phyloP scores from a whole-genome alignment of 1,140 invertebrate species.

The Bombus confusus region DNA sequence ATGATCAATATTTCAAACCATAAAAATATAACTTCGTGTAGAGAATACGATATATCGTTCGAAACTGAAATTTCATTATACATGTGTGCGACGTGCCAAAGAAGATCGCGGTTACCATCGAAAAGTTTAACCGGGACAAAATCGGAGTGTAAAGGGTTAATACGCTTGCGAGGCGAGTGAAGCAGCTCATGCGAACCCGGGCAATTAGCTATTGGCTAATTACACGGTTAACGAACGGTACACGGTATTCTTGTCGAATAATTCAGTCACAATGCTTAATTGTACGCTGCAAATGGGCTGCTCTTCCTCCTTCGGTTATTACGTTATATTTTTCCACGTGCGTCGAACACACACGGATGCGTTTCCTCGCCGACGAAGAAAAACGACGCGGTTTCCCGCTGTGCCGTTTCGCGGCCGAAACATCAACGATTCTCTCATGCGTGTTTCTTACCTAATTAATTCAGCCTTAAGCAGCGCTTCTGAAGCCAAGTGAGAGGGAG shows the following conservation, averaged over 20 bases:
- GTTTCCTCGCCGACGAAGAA: background rate
- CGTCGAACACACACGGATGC: background rate
- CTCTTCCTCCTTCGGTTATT: slow-evolving; percentile 51
- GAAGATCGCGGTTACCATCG: background rate
- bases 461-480: background rate
- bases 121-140: background rate
- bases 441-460: slow-evolving; percentile 53
- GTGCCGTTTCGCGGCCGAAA: slow-evolving; percentile 2
- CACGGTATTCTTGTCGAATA: slow-evolving; percentile 58
- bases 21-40: too few species aligned
- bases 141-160: slow-evolving; percentile 33
- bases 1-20: background rate
- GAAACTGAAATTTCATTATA: background rate
- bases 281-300: slow-evolving; percentile 57
- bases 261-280: slow-evolving; percentile 67
- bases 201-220: slow-evolving; percentile 71
- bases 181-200: slow-evolving; percentile 61
- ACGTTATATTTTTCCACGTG: slow-evolving; percentile 40
- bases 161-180: slow-evolving; percentile 32
- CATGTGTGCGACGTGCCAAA: background rate
- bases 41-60: background rate
- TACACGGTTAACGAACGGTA: slow-evolving; percentile 64
- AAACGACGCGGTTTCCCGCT: background rate
- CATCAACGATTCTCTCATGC: slow-evolving; percentile 32
- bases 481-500: slow-evolving; percentile 15